These are phyloP conservation scores for Odontomyia ornata DNA, from an alignment of 2,888 invertebrate genomes.

Conservation along the genomic window DNA sequence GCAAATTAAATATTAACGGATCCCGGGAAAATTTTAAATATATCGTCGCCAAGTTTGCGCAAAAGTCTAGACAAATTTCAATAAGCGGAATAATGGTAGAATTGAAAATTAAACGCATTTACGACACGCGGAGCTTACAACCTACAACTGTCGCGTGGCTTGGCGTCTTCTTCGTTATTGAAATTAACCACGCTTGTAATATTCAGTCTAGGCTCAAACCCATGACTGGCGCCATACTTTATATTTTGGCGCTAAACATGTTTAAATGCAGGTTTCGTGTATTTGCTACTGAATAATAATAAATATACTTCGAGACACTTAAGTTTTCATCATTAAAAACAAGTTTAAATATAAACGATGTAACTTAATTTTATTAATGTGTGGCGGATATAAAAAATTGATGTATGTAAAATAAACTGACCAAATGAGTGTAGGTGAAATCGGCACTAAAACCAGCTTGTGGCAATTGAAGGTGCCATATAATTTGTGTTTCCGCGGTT, in stretches of 20 bases:
- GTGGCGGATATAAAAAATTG: conserved; percentile 3
- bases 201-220: conserved; percentile 27
- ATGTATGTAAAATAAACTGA: background rate
- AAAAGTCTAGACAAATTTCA: conserved; percentile 26
- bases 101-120: background rate
- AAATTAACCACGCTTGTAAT: background rate
- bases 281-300: background rate
- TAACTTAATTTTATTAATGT: conserved; percentile 30
- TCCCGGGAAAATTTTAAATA: background rate
- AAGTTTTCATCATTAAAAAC: background rate
- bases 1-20: conserved; percentile 30
- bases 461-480: conserved; percentile 30
- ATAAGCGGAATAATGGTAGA: background rate
- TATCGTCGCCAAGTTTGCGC: conserved; percentile 28
- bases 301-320: background rate
- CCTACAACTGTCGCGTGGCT: background rate
- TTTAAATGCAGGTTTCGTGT: background rate
- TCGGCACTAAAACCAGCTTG: background rate
- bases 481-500: conserved; percentile 43
- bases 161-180: background rate
- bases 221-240: background rate
- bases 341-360: background rate
- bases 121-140: background rate
- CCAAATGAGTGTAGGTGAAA: conserved; percentile 30
- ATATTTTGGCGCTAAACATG: conserved; percentile 14